Evolutionary conservation across 2,888 invertebrate genomes (phyloP).

Genomic region (Marronus borbonicus): DNA sequence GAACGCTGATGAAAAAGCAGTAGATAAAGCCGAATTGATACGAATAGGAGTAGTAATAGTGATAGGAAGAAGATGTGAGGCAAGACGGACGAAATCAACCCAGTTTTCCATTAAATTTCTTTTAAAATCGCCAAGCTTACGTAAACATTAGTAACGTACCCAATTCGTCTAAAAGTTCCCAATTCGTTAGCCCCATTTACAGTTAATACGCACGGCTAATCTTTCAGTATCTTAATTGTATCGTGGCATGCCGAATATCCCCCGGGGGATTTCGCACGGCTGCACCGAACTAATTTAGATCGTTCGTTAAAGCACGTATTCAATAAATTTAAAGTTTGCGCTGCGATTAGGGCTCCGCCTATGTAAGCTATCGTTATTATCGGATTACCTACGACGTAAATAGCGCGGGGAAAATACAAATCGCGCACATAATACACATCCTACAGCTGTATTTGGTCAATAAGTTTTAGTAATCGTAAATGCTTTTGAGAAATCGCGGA

Average conservation of each 20-base stretch:
- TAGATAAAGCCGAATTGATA: too few species aligned
- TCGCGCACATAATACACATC: not conserved
- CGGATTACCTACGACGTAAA: not conserved
- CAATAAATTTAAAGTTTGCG: conserved; percentile 33
- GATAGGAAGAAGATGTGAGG: too few species aligned
- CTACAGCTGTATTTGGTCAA: too few species aligned
- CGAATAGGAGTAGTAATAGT: too few species aligned
- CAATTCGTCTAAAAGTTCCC: too few species aligned
- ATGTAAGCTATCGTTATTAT: conserved; percentile 24
- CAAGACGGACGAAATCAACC: too few species aligned
- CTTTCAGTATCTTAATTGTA: conserved; percentile 21
- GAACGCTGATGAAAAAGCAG: too few species aligned
- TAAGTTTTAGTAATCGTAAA: too few species aligned
- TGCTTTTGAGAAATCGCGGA: too few species aligned
- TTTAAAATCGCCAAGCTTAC: too few species aligned
- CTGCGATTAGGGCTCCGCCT: conserved; percentile 14
- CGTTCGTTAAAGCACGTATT: conserved; percentile 29
- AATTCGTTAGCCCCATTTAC: not conserved
- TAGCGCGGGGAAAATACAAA: not conserved
- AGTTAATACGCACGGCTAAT: conserved; percentile 8
- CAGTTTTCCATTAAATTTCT: too few species aligned
- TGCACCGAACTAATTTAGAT: conserved; percentile 28
- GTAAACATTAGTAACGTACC: too few species aligned
- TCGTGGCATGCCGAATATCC: conserved; percentile 24
- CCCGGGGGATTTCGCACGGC: conserved; percentile 3